Percentiles rank a stretch among this genome's conserved stretches.
phyloP scores from a whole-genome alignment of 1,140 invertebrate species.

The Nasonia giraulti region DNA sequence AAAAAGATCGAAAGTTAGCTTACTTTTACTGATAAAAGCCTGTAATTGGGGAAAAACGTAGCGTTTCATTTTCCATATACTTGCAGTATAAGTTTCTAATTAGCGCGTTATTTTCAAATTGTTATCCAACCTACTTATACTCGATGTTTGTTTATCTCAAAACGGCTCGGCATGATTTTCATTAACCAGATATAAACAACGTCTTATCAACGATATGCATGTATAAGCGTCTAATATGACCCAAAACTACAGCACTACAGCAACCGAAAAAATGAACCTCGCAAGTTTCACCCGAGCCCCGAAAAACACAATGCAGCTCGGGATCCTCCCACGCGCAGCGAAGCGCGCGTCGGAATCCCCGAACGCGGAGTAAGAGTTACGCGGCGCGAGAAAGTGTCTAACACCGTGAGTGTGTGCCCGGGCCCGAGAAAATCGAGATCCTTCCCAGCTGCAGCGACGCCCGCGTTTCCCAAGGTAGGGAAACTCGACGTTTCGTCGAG shows the following conservation, averaged over 20 bases:
- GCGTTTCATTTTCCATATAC: neutral
- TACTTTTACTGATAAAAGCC: neutral
- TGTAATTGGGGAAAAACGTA: neutral
- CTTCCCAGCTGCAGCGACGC: slow-evolving; percentile 11
- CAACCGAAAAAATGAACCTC: neutral
- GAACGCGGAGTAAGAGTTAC: neutral
- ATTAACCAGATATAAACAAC: too few species aligned
- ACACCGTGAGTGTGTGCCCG: neutral
- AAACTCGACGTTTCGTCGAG: slow-evolving; percentile 40
- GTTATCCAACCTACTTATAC: neutral
- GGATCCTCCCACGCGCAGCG: neutral
- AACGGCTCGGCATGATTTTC: too few species aligned
- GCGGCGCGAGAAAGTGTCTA: slow-evolving; percentile 32
- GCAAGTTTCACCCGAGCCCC: neutral
- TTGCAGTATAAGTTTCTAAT: too few species aligned
- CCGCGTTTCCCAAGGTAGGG: slow-evolving; percentile 45
- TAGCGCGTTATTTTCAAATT: too few species aligned
- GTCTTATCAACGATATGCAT: too few species aligned
- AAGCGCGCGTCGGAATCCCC: neutral
- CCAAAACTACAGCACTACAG: neutral
- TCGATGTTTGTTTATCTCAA: neutral
- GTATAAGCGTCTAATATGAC: too few species aligned
- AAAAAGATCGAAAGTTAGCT: neutral
- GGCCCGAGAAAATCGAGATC: slow-evolving; percentile 44
- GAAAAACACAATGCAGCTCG: neutral